Evolutionary conservation across 2,113 vertebrate genomes (phyloP).

Genomic region (Mormyrus lacerda): DNA sequence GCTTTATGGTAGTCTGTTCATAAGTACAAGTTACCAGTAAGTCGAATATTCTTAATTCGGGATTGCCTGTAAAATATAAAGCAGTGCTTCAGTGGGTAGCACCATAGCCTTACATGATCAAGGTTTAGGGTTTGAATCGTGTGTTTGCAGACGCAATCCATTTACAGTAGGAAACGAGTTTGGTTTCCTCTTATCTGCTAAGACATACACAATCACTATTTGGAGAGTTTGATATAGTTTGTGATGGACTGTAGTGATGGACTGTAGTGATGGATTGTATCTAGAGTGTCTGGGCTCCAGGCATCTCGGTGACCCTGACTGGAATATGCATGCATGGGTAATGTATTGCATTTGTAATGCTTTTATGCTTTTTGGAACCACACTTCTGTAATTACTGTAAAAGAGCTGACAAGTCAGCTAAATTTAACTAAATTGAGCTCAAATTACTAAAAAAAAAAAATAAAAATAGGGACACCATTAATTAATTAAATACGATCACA

Average conservation of each 20-base stretch:
- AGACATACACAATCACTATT: neutral
- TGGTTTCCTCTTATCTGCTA: neutral
- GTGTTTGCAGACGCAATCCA: neutral
- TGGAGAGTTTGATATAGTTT: neutral
- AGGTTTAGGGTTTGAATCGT: neutral
- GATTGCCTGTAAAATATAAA: neutral
- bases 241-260: neutral
- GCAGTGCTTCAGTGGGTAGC: neutral
- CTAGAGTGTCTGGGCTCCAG: neutral
- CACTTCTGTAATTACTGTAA: neutral
- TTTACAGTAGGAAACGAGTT: neutral
- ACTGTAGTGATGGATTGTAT: neutral
- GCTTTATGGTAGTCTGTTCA: neutral
- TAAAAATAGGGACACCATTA: neutral
- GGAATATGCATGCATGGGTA: neutral
- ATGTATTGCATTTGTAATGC: neutral
- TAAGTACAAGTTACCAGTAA: too few species aligned
- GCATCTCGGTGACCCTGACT: neutral
- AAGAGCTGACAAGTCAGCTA: neutral
- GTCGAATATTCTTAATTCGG: too few species aligned
- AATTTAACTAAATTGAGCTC: neutral
- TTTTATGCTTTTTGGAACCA: neutral
- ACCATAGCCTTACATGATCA: neutral
- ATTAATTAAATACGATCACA: neutral
- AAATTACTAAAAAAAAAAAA: neutral